Evolutionary conservation across 2,888 invertebrate species (phyloP).

Genomic region (Ochropleura plecta): DNA sequence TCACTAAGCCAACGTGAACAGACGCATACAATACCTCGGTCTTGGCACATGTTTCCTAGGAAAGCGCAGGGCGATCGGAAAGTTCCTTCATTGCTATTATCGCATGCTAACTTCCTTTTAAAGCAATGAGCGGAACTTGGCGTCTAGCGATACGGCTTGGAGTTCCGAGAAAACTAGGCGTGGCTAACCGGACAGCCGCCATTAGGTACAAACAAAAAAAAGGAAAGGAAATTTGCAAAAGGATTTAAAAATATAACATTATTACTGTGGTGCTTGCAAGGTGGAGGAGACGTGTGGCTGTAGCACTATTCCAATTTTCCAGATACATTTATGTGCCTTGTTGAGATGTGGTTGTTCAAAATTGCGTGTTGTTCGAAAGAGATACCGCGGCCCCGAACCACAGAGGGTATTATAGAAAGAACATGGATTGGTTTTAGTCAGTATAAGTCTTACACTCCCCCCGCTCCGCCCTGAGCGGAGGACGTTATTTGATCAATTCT

Average conservation of each 20-base stretch:
- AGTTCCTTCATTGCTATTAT: conserved; percentile 6
- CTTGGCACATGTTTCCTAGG: neutral
- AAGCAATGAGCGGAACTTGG: conserved; percentile 23
- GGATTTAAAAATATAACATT: neutral
- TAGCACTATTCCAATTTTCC: neutral
- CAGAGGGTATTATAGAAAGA: too few species aligned
- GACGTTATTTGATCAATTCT: too few species aligned
- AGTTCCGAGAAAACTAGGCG: conserved; percentile 36
- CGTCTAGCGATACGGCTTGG: neutral
- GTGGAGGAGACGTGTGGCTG: neutral
- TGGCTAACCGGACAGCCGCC: neutral
- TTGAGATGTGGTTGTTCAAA: too few species aligned
- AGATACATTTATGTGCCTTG: too few species aligned
- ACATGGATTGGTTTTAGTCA: too few species aligned
- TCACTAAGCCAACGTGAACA: neutral
- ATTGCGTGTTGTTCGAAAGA: too few species aligned
- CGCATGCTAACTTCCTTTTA: conserved; percentile 33
- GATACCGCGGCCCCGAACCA: too few species aligned
- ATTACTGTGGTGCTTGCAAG: too few species aligned
- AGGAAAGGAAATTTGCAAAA: neutral
- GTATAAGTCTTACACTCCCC: too few species aligned
- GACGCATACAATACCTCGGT: neutral
- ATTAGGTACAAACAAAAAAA: neutral
- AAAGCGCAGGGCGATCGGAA: conserved; percentile 4
- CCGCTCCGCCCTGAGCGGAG: too few species aligned